These are phyloP conservation scores for Microplitis manilae DNA, from an alignment of 2,888 invertebrate genomes.

Conservation along the genomic window DNA sequence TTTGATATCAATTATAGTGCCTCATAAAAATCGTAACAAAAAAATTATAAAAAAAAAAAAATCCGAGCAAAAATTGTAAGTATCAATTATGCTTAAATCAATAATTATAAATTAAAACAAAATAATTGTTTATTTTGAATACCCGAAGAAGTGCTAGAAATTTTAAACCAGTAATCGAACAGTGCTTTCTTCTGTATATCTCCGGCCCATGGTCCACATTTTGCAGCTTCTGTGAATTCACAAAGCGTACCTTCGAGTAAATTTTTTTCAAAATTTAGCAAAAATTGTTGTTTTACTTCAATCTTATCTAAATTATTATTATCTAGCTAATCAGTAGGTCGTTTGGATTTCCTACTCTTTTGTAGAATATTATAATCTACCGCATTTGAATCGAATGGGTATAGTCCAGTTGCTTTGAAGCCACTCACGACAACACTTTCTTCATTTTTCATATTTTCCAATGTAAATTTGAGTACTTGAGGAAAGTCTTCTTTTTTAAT, in stretches of 20 bases:
- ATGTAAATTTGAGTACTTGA: conserved; percentile 24
- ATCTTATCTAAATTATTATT: background rate
- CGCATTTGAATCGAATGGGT: conserved; percentile 31
- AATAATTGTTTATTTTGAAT: background rate
- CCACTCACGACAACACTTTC: conserved; percentile 34
- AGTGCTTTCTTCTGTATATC: background rate
- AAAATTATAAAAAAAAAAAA: background rate
- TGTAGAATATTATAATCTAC: conserved; percentile 37
- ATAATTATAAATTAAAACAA: background rate
- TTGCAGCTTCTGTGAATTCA: background rate
- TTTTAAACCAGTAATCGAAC: conserved; percentile 4
- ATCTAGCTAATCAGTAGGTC: background rate
- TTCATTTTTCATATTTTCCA: conserved; percentile 10
- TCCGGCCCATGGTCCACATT: background rate
- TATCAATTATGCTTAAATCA: background rate
- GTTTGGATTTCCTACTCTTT: conserved; percentile 21
- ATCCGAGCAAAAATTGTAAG: background rate
- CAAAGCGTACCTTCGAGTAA: background rate
- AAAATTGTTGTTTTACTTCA: conserved; percentile 12
- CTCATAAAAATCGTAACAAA: background rate
- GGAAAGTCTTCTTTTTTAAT: conserved; percentile 35
- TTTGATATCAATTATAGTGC: too few relatives aligned
- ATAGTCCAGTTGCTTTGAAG: conserved; percentile 27
- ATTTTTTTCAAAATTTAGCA: background rate
- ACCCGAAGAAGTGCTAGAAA: background rate